Base-by-base conservation (phyloP, 2,113 vertebrate species). In the Porphyrio hochstetteri region DNA sequence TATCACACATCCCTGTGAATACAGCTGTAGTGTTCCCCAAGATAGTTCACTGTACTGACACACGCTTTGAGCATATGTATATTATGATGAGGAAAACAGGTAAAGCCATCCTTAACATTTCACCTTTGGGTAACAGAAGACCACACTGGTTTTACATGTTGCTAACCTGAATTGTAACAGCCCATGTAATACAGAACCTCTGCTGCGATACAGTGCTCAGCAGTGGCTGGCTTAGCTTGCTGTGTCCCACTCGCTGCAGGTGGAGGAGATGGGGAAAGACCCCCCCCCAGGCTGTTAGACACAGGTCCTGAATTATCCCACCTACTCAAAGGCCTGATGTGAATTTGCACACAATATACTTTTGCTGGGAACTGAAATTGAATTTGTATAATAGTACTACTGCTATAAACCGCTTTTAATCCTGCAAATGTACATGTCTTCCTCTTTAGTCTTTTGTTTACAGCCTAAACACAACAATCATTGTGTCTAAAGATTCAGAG, bases 221-320 rank as follows among this genome's bases (percentile, higher is more conserved):
- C 4, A 3, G 40, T 10, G 14, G 25, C 70, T 70, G 56, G 50
- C 46, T 61, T 42, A 40, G 20, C 46, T 60, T 44, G 23, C 36
- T 0, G 1, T 3, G 1, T 63, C 64, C 56, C 35, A n/a, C 29
- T 36, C 0, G 0, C 25, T 50, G 50, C 65, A 64, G 40, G 21
- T 19, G 33, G 33, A 76, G 33, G 23, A 25, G 6, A 2, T 46
- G 33, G 50, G 29, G 11, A 38, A 77, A 64, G 57, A 57, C 19
- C 27, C 15, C 42, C 42, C 18, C 44, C 44, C 44, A 46, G 11
- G 42, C 19, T 82, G 36, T 24, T 46, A 44, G 8, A 10, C 23
- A n/a, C 10, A 12, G 33, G 50, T 59, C 50, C 50, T n/a, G 31
- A 82, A 82, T 52, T 11, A 27, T 25, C 33, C 17, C n/a, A 65